A percentile compares a stretch with the other conserved stretches of the same genome.
Conservation (phyloP, 2,888 invertebrate species). For the Drosophila crucigera region DNA sequence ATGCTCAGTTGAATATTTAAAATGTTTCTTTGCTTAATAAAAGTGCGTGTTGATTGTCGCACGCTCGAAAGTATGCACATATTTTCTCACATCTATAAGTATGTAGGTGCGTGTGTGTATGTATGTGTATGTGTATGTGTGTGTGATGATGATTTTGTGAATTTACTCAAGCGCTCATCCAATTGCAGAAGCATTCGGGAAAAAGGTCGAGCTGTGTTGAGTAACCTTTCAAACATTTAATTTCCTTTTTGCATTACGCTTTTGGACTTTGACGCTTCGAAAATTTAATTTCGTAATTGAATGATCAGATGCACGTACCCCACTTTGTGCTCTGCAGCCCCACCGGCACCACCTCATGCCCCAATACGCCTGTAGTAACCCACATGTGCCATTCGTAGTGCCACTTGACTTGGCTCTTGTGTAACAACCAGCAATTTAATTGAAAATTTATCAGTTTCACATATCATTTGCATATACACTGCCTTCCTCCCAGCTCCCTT, state of each 20-base stretch:
- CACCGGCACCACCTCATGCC: constrained; percentile 3
- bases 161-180: constrained; percentile 12
- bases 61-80: constrained; percentile 8
- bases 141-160: not conserved
- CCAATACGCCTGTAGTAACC: not conserved
- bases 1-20: not conserved
- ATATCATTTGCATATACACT: constrained; percentile 71
- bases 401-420: constrained; percentile 45
- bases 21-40: not conserved
- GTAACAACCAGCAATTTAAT: constrained; percentile 67
- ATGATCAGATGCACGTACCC: constrained; percentile 37
- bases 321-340: not conserved
- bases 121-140: not conserved
- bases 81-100: not conserved
- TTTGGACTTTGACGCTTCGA: constrained; percentile 18
- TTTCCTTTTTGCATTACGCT: constrained; percentile 39
- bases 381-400: constrained; percentile 18
- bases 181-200: not conserved
- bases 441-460: constrained; percentile 77
- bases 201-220: constrained; percentile 5
- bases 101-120: not conserved
- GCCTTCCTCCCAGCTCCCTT: not conserved
- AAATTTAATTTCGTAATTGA: constrained; percentile 76
- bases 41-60: not conserved
- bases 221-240: constrained; percentile 45